phyloP scores from a whole-genome alignment of 2,797 vertebrate species.

The Carduelis carduelis region DNA sequence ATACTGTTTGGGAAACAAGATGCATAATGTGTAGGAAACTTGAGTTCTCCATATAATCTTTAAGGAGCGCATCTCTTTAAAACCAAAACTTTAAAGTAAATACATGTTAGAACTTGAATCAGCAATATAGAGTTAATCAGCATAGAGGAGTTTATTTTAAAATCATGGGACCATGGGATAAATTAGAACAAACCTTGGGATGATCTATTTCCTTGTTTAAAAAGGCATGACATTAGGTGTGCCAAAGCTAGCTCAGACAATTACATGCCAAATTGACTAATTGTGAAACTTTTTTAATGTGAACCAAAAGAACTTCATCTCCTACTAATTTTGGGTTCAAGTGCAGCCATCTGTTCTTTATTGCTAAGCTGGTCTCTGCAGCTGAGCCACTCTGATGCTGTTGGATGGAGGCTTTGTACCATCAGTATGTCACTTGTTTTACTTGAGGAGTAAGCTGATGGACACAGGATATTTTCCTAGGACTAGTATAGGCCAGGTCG shows the following conservation, averaged over 20 bases:
- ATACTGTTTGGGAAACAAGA: background rate
- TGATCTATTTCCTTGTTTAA: background rate
- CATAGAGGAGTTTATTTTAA: background rate
- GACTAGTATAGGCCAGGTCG: background rate
- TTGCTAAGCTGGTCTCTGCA: background rate
- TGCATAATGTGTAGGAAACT: background rate
- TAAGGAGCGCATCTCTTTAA: background rate
- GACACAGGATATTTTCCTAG: background rate
- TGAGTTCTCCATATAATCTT: background rate
- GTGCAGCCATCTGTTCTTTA: background rate
- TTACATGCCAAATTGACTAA: background rate
- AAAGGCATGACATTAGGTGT: background rate
- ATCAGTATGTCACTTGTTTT: background rate
- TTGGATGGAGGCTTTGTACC: background rate
- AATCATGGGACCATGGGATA: background rate
- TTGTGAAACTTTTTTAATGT: background rate
- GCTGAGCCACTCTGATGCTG: background rate
- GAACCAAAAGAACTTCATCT: background rate
- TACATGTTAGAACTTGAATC: background rate
- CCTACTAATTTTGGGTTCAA: background rate
- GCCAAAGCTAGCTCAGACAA: background rate
- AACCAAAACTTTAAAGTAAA: background rate
- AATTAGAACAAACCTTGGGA: background rate
- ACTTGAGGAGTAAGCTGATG: background rate
- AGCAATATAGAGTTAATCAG: background rate